Evolutionary conservation across 2,888 invertebrate genomes (phyloP).

Genomic region (Digitonthophagus gazella): DNA sequence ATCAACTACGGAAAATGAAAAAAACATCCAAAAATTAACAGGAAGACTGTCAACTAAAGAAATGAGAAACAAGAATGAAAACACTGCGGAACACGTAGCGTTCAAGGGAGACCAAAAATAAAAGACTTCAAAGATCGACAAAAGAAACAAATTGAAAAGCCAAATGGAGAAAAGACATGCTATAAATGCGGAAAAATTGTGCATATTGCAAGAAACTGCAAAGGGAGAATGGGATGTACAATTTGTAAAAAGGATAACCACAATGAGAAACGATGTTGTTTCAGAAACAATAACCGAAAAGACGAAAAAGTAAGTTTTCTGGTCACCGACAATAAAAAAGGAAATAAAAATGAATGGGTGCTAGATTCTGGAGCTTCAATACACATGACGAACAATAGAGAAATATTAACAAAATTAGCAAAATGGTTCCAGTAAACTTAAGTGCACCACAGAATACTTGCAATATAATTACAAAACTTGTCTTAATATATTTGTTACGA

Average conservation of each 20-base stretch:
- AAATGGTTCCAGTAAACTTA: no score
- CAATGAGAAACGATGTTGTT: constrained; percentile 3
- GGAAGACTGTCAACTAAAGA: neutral
- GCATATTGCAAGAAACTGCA: constrained; percentile 15
- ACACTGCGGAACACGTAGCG: neutral
- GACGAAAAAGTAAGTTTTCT: no score
- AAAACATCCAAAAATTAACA: no score
- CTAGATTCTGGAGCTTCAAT: constrained; percentile 8
- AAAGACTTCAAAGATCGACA: neutral
- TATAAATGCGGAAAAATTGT: constrained; percentile 9
- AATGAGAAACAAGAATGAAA: neutral
- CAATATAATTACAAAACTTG: no score
- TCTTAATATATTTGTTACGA: no score
- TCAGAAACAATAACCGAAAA: constrained; percentile 7
- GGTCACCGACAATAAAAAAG: neutral
- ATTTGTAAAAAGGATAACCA: no score
- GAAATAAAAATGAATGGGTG: neutral
- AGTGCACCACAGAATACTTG: no score
- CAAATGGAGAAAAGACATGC: neutral
- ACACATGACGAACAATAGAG: constrained; percentile 2
- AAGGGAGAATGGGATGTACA: neutral
- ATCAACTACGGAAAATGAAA: neutral
- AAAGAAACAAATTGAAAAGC: no score
- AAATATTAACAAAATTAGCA: neutral
- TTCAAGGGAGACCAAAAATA: neutral